phyloP scores from a whole-genome alignment of 2,888 invertebrate species.

The Ennomos fuscantarius region DNA sequence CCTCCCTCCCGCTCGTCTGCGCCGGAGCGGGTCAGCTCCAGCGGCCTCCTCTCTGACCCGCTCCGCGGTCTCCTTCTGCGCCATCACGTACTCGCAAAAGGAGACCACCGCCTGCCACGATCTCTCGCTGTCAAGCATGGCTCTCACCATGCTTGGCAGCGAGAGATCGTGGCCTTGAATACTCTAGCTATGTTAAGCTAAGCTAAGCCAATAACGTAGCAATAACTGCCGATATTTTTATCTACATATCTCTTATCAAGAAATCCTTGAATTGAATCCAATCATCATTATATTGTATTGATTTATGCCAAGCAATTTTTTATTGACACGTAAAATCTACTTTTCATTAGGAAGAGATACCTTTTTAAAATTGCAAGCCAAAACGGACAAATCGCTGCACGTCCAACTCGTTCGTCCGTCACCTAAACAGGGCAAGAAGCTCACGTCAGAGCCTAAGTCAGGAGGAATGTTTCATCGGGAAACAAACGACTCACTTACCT shows the following conservation, averaged over 20 bases:
- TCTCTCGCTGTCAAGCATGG: too few relatives aligned
- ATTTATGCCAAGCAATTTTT: conserved; percentile 13
- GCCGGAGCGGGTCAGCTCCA: too few relatives aligned
- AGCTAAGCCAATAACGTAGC: conserved; percentile 25
- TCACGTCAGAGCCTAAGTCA: conserved; percentile 61
- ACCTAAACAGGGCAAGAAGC: conserved; percentile 44
- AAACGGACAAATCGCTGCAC: conserved; percentile 35
- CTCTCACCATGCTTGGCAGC: too few relatives aligned
- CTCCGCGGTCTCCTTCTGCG: too few relatives aligned
- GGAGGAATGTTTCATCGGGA: conserved; percentile 63
- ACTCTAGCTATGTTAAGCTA: conserved; percentile 20
- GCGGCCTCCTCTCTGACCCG: too few relatives aligned
- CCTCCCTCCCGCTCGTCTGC: too few relatives aligned
- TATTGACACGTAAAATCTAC: conserved; percentile 20
- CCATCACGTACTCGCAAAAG: too few relatives aligned
- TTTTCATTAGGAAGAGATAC: conserved; percentile 17
- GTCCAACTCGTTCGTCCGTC: conserved; percentile 49
- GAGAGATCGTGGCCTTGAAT: too few relatives aligned
- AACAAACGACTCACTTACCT: conserved; percentile 80
- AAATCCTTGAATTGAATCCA: too few relatives aligned
- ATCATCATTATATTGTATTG: too few relatives aligned
- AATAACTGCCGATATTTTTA: conserved; percentile 21
- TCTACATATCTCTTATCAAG: too few relatives aligned
- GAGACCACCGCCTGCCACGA: too few relatives aligned
- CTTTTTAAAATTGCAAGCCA: conserved; percentile 24